Conservation (phyloP, 2,888 invertebrate species). For the Taphrorychus bicolor region DNA sequence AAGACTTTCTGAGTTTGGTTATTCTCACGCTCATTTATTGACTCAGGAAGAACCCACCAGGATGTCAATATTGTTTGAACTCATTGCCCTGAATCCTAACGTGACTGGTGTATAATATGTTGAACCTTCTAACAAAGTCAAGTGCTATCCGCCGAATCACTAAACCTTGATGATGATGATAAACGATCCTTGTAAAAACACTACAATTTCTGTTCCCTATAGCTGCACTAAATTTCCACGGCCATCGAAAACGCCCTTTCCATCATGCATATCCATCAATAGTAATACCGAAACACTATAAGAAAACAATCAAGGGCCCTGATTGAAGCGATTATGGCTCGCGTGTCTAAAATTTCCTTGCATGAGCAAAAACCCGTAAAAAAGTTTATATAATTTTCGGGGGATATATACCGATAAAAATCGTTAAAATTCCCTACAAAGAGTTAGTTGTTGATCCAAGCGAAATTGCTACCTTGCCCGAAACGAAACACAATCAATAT, state of each 20-base stretch:
- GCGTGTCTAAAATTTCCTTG: constrained; percentile 33
- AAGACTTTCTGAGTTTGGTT: too few relatives aligned
- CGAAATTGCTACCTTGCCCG: background rate
- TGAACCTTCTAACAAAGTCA: too few relatives aligned
- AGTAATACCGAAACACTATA: constrained; percentile 7
- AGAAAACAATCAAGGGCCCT: constrained; percentile 29
- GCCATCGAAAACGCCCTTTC: background rate
- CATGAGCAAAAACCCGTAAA: constrained; percentile 31
- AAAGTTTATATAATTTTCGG: constrained; percentile 38
- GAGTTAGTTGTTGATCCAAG: constrained; percentile 22
- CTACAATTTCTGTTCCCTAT: too few relatives aligned
- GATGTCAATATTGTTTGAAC: too few relatives aligned
- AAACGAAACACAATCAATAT: constrained; percentile 1
- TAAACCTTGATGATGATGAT: too few relatives aligned
- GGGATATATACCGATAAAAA: constrained; percentile 33
- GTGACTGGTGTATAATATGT: too few relatives aligned
- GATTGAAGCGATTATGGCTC: constrained; percentile 20
- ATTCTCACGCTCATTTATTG: too few relatives aligned
- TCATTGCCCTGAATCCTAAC: too few relatives aligned
- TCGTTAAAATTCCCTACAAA: constrained; percentile 30
- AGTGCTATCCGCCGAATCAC: too few relatives aligned
- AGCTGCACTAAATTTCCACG: background rate
- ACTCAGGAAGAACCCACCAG: too few relatives aligned
- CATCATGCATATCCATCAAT: background rate
- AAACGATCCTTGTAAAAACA: too few relatives aligned